Evolutionary conservation across 2,888 invertebrate species (phyloP), one percentile per base, ranked within the genome.

Genomic region (Sarcophaga carnaria): DNA sequence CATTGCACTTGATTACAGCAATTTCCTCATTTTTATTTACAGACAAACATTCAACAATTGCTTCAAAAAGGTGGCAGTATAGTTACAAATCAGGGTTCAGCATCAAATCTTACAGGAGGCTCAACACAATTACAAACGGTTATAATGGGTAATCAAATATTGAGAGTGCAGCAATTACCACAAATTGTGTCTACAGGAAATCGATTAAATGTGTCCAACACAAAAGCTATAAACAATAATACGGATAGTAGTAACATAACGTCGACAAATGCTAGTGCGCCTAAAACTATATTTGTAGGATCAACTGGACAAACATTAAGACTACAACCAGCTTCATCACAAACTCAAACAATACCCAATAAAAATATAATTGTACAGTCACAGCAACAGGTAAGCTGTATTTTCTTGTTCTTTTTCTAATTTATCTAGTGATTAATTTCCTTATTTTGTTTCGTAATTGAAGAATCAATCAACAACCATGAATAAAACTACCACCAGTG

Each of bases 141-240:
- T n/a, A 91, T 94, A 82, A 91, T 94, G 90, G 93, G 93, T 67
- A 94, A 93, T 88, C 94, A 93, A 89, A 90, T 93, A 60, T 86
- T 94, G 20, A 91, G 93, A 22, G 90, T 94, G 22, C 92, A 92
- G 75, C 91, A 91, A 80, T 87, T 90, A 47, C 89, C 91, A 22
- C 87, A 88, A 66, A 84, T 87, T 60, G 79, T 87, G n/a, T 54
- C 83, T 71, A 47, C 84, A 45, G 71, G 67, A 69, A 87, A 82
- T 79, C 87, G 87, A 25, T 54, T 87, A 63, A 84, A 69, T 84
- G 81, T 79, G 20, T 59, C 74, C 72, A 76, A 64, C 66, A 78
- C 80, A 85, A 63, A 89, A 88, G 66, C 77, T 64, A 78, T 82
- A 37, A 80, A 27, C 66, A 64, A 76, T 74, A 87, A 63, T 25